Percentiles rank a stretch among this genome's conserved stretches.
These are phyloP conservation scores for Sphaerophoria taeniata DNA, from an alignment of 2,888 invertebrate species.

Conservation along the genomic window DNA sequence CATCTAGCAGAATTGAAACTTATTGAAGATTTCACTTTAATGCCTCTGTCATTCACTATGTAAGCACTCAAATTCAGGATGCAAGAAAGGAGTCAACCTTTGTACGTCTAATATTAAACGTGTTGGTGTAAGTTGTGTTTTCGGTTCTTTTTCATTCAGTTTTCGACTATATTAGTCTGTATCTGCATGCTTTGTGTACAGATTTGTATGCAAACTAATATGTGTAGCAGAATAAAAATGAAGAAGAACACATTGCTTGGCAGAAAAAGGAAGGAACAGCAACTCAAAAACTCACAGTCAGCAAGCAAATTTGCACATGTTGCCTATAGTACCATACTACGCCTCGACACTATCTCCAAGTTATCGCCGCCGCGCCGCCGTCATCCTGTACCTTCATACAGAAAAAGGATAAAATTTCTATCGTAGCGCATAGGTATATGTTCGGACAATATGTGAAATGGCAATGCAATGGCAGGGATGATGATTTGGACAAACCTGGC, in stretches of 20 bases:
- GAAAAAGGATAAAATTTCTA: conserved; percentile 71
- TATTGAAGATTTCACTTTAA: conserved; percentile 70
- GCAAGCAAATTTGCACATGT: conserved; percentile 75
- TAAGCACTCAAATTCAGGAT: conserved; percentile 66
- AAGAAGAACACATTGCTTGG: conserved; percentile 61
- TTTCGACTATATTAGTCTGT: conserved; percentile 72
- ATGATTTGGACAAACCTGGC: conserved; percentile 73
- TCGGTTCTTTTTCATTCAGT: conserved; percentile 38
- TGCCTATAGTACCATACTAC: conserved; percentile 60
- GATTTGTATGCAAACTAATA: conserved; percentile 72
- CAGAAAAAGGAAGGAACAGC: conserved; percentile 54
- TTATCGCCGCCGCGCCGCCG: conserved; percentile 24
- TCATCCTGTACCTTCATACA: conserved; percentile 61
- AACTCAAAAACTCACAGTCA: conserved; percentile 68
- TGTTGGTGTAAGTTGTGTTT: background rate
- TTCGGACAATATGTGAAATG: too few relatives aligned
- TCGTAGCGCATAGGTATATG: conserved; percentile 53
- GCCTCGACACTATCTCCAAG: conserved; percentile 58
- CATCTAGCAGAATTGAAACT: conserved; percentile 47
- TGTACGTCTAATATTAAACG: background rate
- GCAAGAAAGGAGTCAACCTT: conserved; percentile 45
- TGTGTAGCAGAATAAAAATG: conserved; percentile 69
- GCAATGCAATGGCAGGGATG: conserved; percentile 49
- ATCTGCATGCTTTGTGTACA: conserved; percentile 57
- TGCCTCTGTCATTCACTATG: conserved; percentile 61